Conservation (phyloP, 2,888 invertebrate genomes). For the Eilema griseolum region DNA sequence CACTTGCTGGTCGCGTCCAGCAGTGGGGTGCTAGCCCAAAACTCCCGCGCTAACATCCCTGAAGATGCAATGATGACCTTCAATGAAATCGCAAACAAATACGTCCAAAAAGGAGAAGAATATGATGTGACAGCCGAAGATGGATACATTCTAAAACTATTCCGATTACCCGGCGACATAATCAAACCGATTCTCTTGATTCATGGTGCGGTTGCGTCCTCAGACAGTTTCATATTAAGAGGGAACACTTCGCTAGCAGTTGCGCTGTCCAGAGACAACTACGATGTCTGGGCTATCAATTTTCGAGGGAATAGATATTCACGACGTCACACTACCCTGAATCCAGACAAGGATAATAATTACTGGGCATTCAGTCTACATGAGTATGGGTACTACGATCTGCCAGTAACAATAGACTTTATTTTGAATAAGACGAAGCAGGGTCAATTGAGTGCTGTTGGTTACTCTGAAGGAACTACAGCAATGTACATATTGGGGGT, state of each 20-base stretch:
- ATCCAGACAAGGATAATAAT: conserved; percentile 62
- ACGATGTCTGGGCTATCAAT: conserved; percentile 77
- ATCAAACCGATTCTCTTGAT: conserved; percentile 55
- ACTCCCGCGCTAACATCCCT: conserved; percentile 26
- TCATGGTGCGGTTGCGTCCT: conserved; percentile 62
- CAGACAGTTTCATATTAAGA: conserved; percentile 60
- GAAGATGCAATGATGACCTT: conserved; percentile 58
- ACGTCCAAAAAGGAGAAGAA: conserved; percentile 55
- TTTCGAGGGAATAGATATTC: conserved; percentile 88
- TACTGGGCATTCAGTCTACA: conserved; percentile 88
- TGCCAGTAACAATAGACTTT: conserved; percentile 87
- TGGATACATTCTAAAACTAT: conserved; percentile 63
- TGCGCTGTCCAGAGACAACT: conserved; percentile 77
- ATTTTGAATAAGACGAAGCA: conserved; percentile 76
- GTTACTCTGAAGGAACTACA: conserved; percentile 89
- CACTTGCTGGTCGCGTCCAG: conserved; percentile 17
- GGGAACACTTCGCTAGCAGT: conserved; percentile 59
- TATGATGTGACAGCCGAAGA: conserved; percentile 57
- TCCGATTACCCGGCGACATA: conserved; percentile 54
- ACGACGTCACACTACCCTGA: conserved; percentile 76
- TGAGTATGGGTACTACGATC: conserved; percentile 90
- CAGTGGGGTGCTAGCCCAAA: conserved; percentile 14
- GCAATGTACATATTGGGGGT: conserved; percentile 82
- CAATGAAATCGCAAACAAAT: conserved; percentile 56
- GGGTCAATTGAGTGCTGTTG: conserved; percentile 86